Percentiles rank a stretch among this genome's conserved stretches.
Conservation (phyloP, 1,140 invertebrate species). For the Bombus superbus region DNA sequence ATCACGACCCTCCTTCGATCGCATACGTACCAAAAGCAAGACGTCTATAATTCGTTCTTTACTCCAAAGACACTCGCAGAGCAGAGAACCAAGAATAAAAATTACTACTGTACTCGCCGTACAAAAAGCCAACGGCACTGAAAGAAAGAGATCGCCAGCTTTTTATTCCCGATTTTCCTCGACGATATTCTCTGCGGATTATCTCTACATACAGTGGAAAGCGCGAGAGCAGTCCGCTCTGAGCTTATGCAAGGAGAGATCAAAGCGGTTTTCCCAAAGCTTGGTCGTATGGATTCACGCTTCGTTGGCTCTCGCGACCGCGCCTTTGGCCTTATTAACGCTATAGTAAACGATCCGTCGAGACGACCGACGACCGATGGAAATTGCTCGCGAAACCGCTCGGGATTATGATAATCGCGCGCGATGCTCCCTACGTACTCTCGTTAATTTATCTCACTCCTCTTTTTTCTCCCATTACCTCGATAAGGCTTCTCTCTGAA, state of each 20-base stretch:
- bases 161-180: too few relatives aligned
- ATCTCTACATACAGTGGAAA: too few relatives aligned
- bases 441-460: not conserved
- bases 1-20: too few relatives aligned
- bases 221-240: not conserved
- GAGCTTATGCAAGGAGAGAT: not conserved
- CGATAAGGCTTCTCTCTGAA: not conserved
- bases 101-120: too few relatives aligned
- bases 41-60: too few relatives aligned
- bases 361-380: not conserved
- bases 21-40: too few relatives aligned
- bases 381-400: not conserved
- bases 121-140: too few relatives aligned
- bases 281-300: not conserved
- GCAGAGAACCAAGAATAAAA: too few relatives aligned
- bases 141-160: too few relatives aligned
- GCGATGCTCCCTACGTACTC: not conserved
- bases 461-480: not conserved
- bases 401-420: constrained; percentile 14
- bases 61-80: too few relatives aligned
- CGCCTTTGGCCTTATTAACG: constrained; percentile 11
- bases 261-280: not conserved
- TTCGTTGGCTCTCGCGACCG: constrained; percentile 4
- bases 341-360: not conserved
- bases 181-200: too few relatives aligned